A percentile compares a stretch with the other conserved stretches of the same genome.
phyloP scores from a whole-genome alignment of 2,797 vertebrate species.

The Anas bahamensis region DNA sequence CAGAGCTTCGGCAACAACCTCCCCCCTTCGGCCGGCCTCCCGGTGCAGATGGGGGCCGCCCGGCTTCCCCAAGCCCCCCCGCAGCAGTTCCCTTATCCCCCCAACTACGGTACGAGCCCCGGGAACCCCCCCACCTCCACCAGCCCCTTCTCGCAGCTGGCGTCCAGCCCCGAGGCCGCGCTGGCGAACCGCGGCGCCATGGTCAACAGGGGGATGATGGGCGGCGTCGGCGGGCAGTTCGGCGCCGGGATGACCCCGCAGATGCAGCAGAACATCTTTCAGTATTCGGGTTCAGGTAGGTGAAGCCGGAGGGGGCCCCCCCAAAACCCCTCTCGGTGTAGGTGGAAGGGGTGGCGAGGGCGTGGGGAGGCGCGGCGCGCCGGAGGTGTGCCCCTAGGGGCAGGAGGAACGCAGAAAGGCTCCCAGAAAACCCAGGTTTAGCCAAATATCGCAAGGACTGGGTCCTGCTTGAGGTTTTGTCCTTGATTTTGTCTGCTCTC shows the following conservation, averaged over 20 bases:
- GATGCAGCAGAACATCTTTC: constrained; percentile 91
- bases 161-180: constrained; percentile 82
- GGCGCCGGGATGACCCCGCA: constrained; percentile 81
- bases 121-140: constrained; percentile 88
- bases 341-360: not conserved
- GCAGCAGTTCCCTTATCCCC: constrained; percentile 89
- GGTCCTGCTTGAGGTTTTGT: not conserved
- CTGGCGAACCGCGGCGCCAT: constrained; percentile 81
- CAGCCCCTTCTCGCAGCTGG: constrained; percentile 85
- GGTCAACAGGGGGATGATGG: constrained; percentile 86
- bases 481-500: not conserved
- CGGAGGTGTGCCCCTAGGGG: not conserved
- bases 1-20: constrained; percentile 82
- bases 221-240: constrained; percentile 87
- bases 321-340: not conserved
- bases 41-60: constrained; percentile 78
- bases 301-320: not conserved
- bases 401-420: too few species aligned
- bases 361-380: fast-evolving
- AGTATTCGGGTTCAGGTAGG: constrained; percentile 90
- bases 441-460: too few species aligned
- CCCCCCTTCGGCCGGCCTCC: constrained; percentile 70
- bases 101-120: constrained; percentile 84
- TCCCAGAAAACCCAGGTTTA: not conserved
- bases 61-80: constrained; percentile 79